Percentiles rank a stretch among this genome's conserved stretches.
Conservation (phyloP, 2,113 vertebrate species). For the Solea solea region DNA sequence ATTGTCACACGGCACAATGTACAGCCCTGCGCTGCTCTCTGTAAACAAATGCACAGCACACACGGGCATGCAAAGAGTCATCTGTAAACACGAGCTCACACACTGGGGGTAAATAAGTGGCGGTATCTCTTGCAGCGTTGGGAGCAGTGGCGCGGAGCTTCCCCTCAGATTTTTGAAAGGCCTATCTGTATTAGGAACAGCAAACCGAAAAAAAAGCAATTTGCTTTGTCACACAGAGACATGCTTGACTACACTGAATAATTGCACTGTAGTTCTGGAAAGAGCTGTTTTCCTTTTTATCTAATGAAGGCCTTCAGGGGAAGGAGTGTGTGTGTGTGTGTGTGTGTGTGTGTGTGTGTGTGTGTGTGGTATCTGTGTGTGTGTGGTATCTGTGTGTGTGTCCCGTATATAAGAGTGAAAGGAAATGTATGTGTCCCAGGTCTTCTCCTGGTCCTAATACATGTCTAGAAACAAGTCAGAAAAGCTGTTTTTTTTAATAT, state of each 20-base stretch:
- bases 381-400: neutral
- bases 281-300: constrained; percentile 80
- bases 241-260: constrained; percentile 83
- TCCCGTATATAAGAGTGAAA: constrained; percentile 17
- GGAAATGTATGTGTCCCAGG: constrained; percentile 13
- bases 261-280: constrained; percentile 80
- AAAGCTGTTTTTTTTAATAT: too few species aligned
- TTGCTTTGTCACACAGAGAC: constrained; percentile 84
- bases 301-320: constrained; percentile 79
- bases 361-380: constrained; percentile 3
- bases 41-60: constrained; percentile 31
- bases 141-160: constrained; percentile 66
- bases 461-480: too few species aligned
- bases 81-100: constrained; percentile 59
- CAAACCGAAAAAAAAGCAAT: constrained; percentile 81
- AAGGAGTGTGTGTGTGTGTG: constrained; percentile 11
- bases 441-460: constrained; percentile 8
- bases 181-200: constrained; percentile 80
- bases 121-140: constrained; percentile 65
- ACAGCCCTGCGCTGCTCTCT: constrained; percentile 22
- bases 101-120: constrained; percentile 75
- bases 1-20: constrained; percentile 35
- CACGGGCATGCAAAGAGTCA: constrained; percentile 43
- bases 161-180: constrained; percentile 76
- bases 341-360: constrained; percentile 13